These are phyloP conservation scores for Pterocles gutturalis DNA, from an alignment of 2,113 vertebrate species.

Conservation along the genomic window DNA sequence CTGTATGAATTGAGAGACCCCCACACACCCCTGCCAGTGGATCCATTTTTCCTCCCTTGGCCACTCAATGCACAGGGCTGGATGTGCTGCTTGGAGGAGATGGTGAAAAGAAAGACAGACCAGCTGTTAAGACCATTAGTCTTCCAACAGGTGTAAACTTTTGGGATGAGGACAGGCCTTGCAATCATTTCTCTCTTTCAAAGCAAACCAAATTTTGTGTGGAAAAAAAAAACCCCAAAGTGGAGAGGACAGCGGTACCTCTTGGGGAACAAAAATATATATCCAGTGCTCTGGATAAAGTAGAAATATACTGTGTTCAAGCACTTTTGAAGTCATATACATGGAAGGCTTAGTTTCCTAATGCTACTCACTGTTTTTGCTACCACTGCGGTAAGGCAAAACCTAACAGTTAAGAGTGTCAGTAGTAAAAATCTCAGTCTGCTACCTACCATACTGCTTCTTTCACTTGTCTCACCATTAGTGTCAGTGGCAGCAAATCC, in stretches of 20 bases:
- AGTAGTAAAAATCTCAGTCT: not conserved
- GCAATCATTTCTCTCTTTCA: not conserved
- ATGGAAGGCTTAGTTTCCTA: not conserved
- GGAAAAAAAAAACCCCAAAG: not conserved
- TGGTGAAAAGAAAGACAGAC: not conserved
- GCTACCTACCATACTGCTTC: not conserved
- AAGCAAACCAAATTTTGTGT: not conserved
- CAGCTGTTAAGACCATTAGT: not conserved
- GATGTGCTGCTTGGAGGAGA: not conserved
- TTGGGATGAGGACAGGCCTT: not conserved
- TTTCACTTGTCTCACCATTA: not conserved
- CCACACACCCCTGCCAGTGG: fast-evolving
- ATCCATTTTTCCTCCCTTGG: not conserved
- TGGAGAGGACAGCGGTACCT: not conserved
- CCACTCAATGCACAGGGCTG: fast-evolving
- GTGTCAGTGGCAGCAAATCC: not conserved
- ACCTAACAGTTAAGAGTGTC: not conserved
- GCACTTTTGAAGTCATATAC: not conserved
- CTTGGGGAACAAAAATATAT: not conserved
- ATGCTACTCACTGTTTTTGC: not conserved
- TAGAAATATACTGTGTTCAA: not conserved
- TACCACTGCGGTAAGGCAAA: not conserved
- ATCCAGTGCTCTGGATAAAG: not conserved
- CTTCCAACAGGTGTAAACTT: not conserved
- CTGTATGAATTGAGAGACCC: not conserved